Conservation (phyloP, 2,113 vertebrate genomes). For the Ceyx melanurus region DNA sequence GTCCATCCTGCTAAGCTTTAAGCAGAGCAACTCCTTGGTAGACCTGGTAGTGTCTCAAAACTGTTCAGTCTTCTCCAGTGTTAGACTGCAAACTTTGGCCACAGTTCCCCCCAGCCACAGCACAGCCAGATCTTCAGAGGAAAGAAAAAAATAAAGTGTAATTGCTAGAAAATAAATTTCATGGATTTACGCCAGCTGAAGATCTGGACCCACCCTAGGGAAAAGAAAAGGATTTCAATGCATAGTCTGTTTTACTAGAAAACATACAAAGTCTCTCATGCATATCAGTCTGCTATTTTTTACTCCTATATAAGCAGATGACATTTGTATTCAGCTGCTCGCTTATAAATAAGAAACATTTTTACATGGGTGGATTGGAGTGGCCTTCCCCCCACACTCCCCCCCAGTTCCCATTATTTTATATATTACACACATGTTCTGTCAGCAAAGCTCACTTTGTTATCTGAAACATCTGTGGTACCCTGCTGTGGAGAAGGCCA, state of each 20-base stretch:
- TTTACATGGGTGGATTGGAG: slow-evolving; percentile 52
- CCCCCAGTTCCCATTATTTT: slow-evolving; percentile 65
- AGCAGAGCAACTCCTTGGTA: not conserved
- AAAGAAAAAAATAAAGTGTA: not conserved
- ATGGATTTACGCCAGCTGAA: slow-evolving; percentile 4
- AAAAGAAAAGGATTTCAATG: not conserved
- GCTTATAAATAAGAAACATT: slow-evolving; percentile 49
- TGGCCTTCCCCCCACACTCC: not conserved
- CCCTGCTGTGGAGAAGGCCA: slow-evolving; percentile 69
- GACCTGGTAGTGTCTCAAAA: not conserved
- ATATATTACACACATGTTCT: slow-evolving; percentile 71
- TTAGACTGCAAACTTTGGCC: not conserved
- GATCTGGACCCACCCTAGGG: not conserved
- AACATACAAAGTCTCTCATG: slow-evolving; percentile 13
- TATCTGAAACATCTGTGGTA: slow-evolving; percentile 74
- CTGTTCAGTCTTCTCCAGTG: not conserved
- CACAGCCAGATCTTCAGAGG: not conserved
- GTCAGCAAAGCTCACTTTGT: slow-evolving; percentile 63
- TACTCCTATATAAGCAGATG: slow-evolving; percentile 8
- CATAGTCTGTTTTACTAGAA: not conserved
- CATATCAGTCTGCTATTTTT: slow-evolving; percentile 5
- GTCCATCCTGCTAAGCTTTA: not conserved
- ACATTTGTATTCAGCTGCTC: slow-evolving; percentile 58
- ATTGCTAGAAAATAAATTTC: not conserved
- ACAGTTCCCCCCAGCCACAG: not conserved